Percentiles rank a stretch among this genome's conserved stretches.
These are phyloP conservation scores for Dipus sagitta DNA, from an alignment of 2,797 vertebrate species.

Conservation along the genomic window DNA sequence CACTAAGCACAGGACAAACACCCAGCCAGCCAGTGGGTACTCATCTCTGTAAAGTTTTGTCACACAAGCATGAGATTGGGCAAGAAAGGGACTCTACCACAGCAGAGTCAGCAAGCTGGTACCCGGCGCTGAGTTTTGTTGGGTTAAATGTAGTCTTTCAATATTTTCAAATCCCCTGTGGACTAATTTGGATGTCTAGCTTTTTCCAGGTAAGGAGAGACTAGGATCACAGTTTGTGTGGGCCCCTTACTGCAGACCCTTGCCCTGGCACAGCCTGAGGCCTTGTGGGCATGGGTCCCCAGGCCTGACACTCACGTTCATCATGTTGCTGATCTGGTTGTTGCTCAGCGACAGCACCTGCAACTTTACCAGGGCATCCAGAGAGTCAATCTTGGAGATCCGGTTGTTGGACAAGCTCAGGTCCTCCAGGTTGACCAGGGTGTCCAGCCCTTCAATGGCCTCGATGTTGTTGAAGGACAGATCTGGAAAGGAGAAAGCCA, in stretches of 20 bases:
- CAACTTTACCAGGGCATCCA: conserved; percentile 91
- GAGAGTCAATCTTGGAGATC: conserved; percentile 93
- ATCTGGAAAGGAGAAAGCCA: conserved; percentile 87
- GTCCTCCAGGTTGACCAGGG: conserved; percentile 92
- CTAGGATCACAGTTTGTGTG: neutral
- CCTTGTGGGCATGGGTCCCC: neutral
- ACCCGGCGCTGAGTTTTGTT: neutral
- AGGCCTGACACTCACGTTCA: conserved; percentile 89
- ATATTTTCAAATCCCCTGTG: neutral
- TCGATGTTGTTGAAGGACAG: conserved; percentile 96
- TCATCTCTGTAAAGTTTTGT: neutral
- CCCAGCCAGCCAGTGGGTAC: no score
- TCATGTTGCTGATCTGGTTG: conserved; percentile 90
- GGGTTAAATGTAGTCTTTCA: neutral
- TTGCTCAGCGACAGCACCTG: conserved; percentile 92
- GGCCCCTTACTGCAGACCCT: neutral
- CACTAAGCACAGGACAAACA: neutral
- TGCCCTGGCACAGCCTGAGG: neutral
- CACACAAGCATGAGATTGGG: neutral
- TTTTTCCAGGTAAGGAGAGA: neutral
- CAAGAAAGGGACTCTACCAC: neutral
- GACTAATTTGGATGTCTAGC: neutral
- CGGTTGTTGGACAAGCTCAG: conserved; percentile 93
- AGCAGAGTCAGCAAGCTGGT: neutral
- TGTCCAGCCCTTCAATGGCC: conserved; percentile 93